Evolutionary conservation across 2,888 invertebrate species (phyloP), one percentile per base, ranked within the genome.

Genomic region (Epsilonema sp.): DNA sequence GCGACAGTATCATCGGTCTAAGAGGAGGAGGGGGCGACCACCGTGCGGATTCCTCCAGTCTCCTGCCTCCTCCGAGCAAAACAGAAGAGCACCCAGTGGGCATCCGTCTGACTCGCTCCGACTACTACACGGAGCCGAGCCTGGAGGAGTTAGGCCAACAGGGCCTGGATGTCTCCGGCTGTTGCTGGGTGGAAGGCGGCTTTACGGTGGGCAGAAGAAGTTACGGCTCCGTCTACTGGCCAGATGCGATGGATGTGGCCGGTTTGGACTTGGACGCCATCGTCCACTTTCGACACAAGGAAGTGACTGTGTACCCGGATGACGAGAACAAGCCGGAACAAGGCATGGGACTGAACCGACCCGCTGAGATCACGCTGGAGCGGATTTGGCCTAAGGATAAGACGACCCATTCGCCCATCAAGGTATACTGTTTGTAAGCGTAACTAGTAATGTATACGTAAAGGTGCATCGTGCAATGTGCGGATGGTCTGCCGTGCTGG

Each of bases 371-470:
- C n/a, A 89, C 70, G 97, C 43, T 89, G 94, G 67, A 75, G n/a
- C n/a, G 84, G 55, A 82, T 92, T 1, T 97, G 87, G 84, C 94
- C 94, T 0, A 71, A 78, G 21, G 85, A 89, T 66, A 86, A 84
- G 69, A 77, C 79, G 0, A 77, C 78, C 46, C 78, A 78, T 47
- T 72, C 77, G 46, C 76, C 80, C 3, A 80, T 94, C 46, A 82
- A 78, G 39, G 82, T 69, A 48, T 52, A 54, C 43, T n/a, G n/a
- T n/a, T n/a, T 31, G 31, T 11, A 8, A 8, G 8, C 31, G 31
- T 16, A n/a, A n/a, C n/a, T n/a, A n/a, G n/a, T n/a, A n/a, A n/a
- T n/a, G 4, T 19, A 21, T n/a, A 19, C n/a, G 37, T 21, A 3
- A 20, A 23, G 2, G 23, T 24, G 24, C 25, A 11, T 13, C 45